A percentile compares a stretch with the other conserved stretches of the same genome.
These are phyloP conservation scores for Thaleichthys pacificus DNA, from an alignment of 2,797 vertebrate species.

Conservation along the genomic window DNA sequence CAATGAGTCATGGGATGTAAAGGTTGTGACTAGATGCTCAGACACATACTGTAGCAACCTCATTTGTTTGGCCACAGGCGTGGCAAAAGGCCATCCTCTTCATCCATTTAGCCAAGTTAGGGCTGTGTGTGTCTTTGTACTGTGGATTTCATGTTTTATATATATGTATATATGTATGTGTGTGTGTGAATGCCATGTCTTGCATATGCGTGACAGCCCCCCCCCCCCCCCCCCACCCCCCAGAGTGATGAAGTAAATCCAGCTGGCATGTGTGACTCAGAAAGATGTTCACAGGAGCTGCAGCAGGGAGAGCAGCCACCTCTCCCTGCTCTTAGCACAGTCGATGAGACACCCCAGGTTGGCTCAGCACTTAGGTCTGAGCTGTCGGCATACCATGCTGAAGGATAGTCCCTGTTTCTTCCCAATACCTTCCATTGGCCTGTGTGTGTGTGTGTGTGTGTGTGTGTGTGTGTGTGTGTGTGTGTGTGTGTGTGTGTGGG, in stretches of 20 bases:
- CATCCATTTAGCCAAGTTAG: not conserved
- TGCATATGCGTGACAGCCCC: conserved; percentile 1
- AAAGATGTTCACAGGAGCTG: not conserved
- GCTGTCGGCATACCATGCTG: not conserved
- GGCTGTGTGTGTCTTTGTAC: not conserved
- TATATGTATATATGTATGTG: not conserved
- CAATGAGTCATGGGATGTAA: not conserved
- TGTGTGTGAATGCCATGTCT: not conserved
- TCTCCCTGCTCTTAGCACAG: conserved; percentile 5
- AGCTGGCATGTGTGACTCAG: conserved; percentile 12
- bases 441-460: not conserved
- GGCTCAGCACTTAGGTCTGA: not conserved
- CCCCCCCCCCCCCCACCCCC: not conserved
- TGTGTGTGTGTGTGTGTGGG: not conserved
- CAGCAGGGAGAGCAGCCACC: conserved; percentile 8
- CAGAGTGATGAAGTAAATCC: conserved; percentile 10
- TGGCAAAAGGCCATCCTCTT: conserved; percentile 1
- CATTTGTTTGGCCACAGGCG: conserved; percentile 9
- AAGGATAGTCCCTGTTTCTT: not conserved
- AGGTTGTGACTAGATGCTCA: conserved; percentile 1
- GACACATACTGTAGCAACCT: not conserved
- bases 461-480: not conserved
- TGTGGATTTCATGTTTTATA: not conserved
- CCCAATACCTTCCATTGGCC: not conserved
- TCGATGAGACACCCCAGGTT: not conserved